These are phyloP conservation scores for Acipenser oxyrinchus DNA, from an alignment of 2,797 vertebrate species.

Conservation along the genomic window DNA sequence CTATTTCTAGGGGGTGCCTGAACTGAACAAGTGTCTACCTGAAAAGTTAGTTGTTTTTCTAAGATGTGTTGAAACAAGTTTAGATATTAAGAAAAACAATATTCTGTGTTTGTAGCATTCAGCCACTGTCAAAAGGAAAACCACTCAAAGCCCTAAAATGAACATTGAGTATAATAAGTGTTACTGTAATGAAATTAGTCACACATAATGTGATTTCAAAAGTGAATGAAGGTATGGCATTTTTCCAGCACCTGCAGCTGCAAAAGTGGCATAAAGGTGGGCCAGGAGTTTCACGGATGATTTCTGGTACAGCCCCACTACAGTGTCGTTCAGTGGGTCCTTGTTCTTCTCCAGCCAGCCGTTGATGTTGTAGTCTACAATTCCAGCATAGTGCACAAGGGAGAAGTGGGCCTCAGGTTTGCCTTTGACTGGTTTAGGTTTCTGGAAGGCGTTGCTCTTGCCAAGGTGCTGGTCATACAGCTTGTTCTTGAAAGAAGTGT, in stretches of 20 bases:
- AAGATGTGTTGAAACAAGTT: too few species aligned
- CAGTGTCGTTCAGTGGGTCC: slow-evolving; percentile 70
- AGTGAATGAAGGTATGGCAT: too few species aligned
- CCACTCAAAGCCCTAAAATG: too few species aligned
- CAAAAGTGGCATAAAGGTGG: slow-evolving; percentile 53
- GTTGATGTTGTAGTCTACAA: slow-evolving; percentile 69
- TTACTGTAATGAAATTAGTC: too few species aligned
- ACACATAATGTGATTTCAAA: too few species aligned
- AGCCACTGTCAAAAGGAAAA: too few species aligned
- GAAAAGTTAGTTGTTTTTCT: too few species aligned
- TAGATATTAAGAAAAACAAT: too few species aligned
- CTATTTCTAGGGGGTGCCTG: too few species aligned
- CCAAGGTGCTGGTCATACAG: slow-evolving; percentile 80
- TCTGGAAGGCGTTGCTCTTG: slow-evolving; percentile 65
- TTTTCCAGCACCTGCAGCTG: slow-evolving; percentile 45
- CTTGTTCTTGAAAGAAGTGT: slow-evolving; percentile 75
- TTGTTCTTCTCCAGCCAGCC: slow-evolving; percentile 78
- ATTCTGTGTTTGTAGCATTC: too few species aligned
- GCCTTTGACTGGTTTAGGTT: slow-evolving; percentile 68
- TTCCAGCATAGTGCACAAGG: slow-evolving; percentile 71
- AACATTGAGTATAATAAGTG: too few species aligned
- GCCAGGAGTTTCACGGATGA: slow-evolving; percentile 68
- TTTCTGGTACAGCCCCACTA: slow-evolving; percentile 75
- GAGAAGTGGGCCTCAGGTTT: slow-evolving; percentile 74
- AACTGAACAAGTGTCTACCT: too few species aligned